Percentiles rank a stretch among this genome's conserved stretches.
Evolutionary conservation across 2,888 invertebrate species (phyloP).

Genomic region (Macrosiphum euphorbiae): DNA sequence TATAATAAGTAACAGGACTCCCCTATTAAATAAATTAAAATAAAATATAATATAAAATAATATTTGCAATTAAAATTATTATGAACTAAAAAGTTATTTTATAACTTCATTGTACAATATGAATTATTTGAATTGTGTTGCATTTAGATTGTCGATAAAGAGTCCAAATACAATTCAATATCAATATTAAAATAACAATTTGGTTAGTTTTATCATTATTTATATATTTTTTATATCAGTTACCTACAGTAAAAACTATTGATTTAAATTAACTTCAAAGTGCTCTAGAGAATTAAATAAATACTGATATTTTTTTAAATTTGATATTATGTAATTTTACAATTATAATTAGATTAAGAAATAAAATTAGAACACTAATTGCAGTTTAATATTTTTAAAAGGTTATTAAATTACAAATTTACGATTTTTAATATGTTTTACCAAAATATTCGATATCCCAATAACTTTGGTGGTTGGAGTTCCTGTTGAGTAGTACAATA

Average conservation of each 20-base stretch:
- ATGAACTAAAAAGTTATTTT: background rate
- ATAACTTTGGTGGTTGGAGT: slow-evolving; percentile 36
- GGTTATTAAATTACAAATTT: background rate
- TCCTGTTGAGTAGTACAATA: slow-evolving; percentile 57
- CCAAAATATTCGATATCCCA: slow-evolving; percentile 59
- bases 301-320: background rate
- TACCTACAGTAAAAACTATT: background rate
- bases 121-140: background rate
- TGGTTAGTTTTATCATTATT: background rate
- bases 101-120: background rate
- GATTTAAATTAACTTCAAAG: background rate
- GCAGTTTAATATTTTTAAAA: background rate
- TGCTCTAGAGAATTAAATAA: background rate
- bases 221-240: background rate
- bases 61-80: background rate
- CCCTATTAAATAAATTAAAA: slow-evolving; percentile 34
- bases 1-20: slow-evolving; percentile 14
- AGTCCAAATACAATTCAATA: background rate
- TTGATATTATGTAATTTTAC: background rate
- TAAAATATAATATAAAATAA: background rate
- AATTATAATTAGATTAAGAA: background rate
- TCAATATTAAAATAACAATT: background rate
- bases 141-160: background rate
- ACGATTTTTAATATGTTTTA: background rate
- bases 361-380: background rate